phyloP scores from a whole-genome alignment of 2,113 vertebrate species.

The Dromiciops gliroides region DNA sequence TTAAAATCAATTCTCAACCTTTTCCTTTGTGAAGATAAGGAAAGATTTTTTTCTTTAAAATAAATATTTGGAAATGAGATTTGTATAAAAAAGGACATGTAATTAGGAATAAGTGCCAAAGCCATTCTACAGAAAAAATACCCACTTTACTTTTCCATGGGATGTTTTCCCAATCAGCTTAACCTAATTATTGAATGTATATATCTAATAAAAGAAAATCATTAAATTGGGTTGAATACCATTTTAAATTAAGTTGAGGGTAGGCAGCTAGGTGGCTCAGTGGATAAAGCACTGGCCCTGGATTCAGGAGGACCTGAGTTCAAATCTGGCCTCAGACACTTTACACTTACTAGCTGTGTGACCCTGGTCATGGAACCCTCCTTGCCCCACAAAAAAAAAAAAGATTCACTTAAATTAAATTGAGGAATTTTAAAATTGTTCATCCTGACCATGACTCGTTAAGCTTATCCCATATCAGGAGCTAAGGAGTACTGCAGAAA shows the following conservation, averaged over 20 bases:
- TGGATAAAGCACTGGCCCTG: too few species aligned
- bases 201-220: neutral
- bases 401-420: neutral
- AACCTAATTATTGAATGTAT: conserved; percentile 35
- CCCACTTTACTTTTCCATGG: neutral
- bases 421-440: neutral
- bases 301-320: too few species aligned
- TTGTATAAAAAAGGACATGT: neutral
- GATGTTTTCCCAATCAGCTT: conserved; percentile 20
- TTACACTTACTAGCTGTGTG: too few species aligned
- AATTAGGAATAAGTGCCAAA: neutral
- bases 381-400: too few species aligned
- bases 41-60: conserved; percentile 24
- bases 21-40: conserved; percentile 12
- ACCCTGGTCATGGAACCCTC: too few species aligned
- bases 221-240: neutral
- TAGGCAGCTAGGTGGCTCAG: too few species aligned
- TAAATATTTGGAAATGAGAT: conserved; percentile 19
- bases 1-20: neutral
- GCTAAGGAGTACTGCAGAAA: too few species aligned
- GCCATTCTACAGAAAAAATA: neutral
- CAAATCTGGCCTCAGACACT: too few species aligned
- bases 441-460: neutral
- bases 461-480: neutral
- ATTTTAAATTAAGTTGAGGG: neutral